These are phyloP conservation scores for Enteromius argenteus DNA, from an alignment of 2,797 vertebrate genomes.

Conservation along the genomic window DNA sequence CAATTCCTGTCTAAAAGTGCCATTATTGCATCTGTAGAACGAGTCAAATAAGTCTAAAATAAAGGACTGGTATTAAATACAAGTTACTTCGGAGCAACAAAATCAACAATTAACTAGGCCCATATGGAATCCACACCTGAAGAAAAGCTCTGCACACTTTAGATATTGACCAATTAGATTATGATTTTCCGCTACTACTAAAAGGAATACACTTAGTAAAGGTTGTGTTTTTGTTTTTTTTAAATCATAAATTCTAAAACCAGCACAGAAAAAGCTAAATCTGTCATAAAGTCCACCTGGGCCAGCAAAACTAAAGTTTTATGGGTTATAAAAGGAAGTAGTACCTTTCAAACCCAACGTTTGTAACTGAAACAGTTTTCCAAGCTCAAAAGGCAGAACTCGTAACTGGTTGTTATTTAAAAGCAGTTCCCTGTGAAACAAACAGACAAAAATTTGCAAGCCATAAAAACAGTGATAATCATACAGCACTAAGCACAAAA, in stretches of 20 bases:
- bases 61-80: background rate
- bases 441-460: constrained; percentile 64
- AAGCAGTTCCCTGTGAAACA: constrained; percentile 94
- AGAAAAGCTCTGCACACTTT: background rate
- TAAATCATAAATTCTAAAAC: background rate
- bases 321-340: constrained; percentile 37
- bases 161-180: background rate
- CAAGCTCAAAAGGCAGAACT: constrained; percentile 99
- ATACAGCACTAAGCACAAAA: background rate
- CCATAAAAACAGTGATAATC: constrained; percentile 3
- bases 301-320: background rate
- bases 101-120: background rate
- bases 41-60: background rate
- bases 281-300: background rate
- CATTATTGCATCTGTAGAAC: background rate
- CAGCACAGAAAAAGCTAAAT: background rate
- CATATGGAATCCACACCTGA: background rate
- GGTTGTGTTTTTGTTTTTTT: background rate
- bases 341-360: constrained; percentile 98
- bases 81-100: background rate
- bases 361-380: constrained; percentile 99
- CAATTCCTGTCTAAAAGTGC: background rate
- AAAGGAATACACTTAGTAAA: background rate
- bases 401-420: constrained; percentile 99
- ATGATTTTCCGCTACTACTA: background rate